Evolutionary conservation across 2,113 vertebrate genomes (phyloP).

Genomic region (Balaenoptera acutorostrata): DNA sequence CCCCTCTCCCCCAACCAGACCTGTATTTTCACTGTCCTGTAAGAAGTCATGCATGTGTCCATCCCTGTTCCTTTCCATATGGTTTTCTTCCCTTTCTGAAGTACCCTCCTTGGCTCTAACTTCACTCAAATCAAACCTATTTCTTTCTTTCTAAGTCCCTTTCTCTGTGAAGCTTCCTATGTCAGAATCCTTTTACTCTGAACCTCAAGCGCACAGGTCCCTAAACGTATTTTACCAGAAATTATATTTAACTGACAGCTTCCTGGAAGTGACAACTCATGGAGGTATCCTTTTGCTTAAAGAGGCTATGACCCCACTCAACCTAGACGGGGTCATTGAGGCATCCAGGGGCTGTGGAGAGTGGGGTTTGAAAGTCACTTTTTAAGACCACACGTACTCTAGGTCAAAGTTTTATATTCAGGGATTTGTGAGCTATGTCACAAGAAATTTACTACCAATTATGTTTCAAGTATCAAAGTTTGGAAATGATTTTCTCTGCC

Average conservation of each 20-base stretch:
- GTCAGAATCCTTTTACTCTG: neutral
- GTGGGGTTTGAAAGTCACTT: neutral
- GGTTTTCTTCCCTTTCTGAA: accelerated
- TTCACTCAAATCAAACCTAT: neutral
- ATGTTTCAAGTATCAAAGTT: neutral
- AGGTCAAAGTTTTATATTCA: neutral
- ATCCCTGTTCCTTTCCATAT: neutral
- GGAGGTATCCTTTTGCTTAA: neutral
- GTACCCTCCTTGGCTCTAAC: neutral
- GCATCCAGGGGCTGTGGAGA: neutral
- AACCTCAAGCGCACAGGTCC: neutral
- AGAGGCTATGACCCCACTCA: neutral
- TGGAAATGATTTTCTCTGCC: neutral
- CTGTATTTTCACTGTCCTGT: neutral
- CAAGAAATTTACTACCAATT: neutral
- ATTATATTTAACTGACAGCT: neutral
- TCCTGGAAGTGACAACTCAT: neutral
- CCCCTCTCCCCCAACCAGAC: accelerated
- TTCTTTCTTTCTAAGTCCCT: neutral
- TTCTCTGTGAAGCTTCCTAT: neutral
- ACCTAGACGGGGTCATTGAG: accelerated
- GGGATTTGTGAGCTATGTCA: neutral
- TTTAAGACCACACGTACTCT: neutral
- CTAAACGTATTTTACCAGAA: neutral
- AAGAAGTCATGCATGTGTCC: neutral